Base-by-base conservation (phyloP, 2,888 invertebrate genomes). In the Aphidoletes aphidimyza region DNA sequence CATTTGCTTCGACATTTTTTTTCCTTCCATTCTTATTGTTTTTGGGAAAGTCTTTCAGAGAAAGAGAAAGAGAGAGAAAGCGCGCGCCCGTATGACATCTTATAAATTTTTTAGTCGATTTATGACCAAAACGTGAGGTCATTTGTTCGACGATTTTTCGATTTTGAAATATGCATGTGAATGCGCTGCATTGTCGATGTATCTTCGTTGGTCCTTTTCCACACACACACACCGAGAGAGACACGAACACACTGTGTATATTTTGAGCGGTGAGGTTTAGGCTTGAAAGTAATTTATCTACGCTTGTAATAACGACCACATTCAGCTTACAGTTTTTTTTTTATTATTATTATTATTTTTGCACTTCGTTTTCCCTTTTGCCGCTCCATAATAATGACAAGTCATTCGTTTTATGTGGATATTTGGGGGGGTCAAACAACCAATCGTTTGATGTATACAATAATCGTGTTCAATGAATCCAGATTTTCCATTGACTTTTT, bases 101-200 rank as follows among this genome's bases (percentile, higher is more conserved):
- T 83, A 83, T 83, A 83, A 2, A 42, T 83, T 83, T 83, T 83
- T 83, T 45, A 83, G 30, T 81, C 22, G 22, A 83, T 83, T 83
- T 83, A 83, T 83, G 83, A 39, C 39, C 30, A n/a, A 83, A 83
- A 83, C 83, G 83, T 83, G 83, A 39, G 83, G 83, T 42, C 83
- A 83, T 83, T 83, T 83, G 45, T 83, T 37, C 36, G 22, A 78
- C 36, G 11, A 19, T 34, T 34, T 34, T 78, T 81, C 22, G n/a
- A 36, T 81, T 81, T 37, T 37, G 81, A 81, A 81, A 81, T 81
- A 37, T 81, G 81, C 36, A 81, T 81, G n/a, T 17, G 37, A 30
- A 6, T 22, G 37, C 22, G 78, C 34, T 69, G 69, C 37, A 37
- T 11, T 81, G 37, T 78, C 36, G n/a, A 37, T 17, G 19, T 78